These are phyloP conservation scores for Morus bassanus DNA, from an alignment of 2,797 vertebrate species.

Conservation along the genomic window DNA sequence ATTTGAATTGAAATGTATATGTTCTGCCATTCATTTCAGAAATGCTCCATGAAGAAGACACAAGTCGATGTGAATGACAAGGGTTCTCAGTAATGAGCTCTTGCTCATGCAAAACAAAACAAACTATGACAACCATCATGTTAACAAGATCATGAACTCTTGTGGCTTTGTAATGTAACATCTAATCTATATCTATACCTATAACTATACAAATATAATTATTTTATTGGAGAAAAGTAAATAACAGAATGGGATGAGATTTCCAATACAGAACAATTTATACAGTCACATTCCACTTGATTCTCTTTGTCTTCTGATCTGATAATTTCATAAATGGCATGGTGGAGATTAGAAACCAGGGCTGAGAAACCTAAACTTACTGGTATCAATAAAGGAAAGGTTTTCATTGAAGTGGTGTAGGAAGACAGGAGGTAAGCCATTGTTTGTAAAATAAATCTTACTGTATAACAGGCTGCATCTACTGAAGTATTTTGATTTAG, in stretches of 20 bases:
- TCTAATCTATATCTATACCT: conserved; percentile 45
- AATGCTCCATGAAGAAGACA: conserved; percentile 30
- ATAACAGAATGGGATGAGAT: conserved; percentile 18
- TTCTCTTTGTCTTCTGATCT: not conserved
- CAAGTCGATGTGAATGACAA: conserved; percentile 52
- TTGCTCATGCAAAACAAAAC: conserved; percentile 62
- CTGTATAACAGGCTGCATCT: not conserved
- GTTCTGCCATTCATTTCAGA: conserved; percentile 33
- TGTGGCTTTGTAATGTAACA: conserved; percentile 42
- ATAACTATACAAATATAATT: conserved; percentile 46
- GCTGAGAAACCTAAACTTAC: not conserved
- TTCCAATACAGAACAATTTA: not conserved
- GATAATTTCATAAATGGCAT: not conserved
- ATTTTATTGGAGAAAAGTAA: conserved; percentile 30
- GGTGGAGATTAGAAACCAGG: not conserved
- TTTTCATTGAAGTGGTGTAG: not conserved
- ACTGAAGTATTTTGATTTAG: not conserved
- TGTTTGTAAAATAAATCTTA: not conserved
- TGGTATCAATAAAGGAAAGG: not conserved
- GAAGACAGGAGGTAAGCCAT: not conserved
- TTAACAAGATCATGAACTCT: conserved; percentile 56
- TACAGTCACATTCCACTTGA: not conserved
- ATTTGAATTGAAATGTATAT: not conserved
- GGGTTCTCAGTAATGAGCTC: conserved; percentile 38
- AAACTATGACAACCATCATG: conserved; percentile 55